A percentile compares a stretch with the other conserved stretches of the same genome.
phyloP scores from a whole-genome alignment of 92 coral and sea anemone genomes.

The Actinernus sp. region DNA sequence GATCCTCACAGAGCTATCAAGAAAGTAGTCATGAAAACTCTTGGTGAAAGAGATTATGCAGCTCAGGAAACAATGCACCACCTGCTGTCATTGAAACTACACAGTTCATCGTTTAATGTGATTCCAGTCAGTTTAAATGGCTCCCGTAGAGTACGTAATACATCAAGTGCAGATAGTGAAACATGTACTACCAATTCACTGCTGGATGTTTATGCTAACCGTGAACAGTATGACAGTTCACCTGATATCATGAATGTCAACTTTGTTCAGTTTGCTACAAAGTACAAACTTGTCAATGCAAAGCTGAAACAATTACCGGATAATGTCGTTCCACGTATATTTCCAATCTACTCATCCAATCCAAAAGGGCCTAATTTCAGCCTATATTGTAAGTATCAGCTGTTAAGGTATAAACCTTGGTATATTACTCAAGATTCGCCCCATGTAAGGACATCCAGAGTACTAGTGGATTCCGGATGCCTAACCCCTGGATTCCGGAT shows the following conservation, averaged over 20 bases:
- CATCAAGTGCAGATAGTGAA: slow-evolving; percentile 1
- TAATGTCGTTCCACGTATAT: slow-evolving; percentile 36
- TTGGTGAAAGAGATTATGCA: slow-evolving; percentile 71
- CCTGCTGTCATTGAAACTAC: slow-evolving; percentile 58
- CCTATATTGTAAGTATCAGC: slow-evolving; percentile 57
- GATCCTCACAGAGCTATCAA: slow-evolving; percentile 49
- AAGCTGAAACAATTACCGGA: slow-evolving; percentile 32
- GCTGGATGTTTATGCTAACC: slow-evolving; percentile 69
- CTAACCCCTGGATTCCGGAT: too few relatives aligned
- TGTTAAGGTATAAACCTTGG: slow-evolving; percentile 57
- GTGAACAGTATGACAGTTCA: slow-evolving; percentile 28
- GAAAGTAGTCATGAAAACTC: slow-evolving; percentile 54
- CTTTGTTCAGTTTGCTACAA: slow-evolving; percentile 54
- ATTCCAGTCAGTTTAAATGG: slow-evolving; percentile 74
- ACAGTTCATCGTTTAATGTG: slow-evolving; percentile 68
- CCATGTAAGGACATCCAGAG: too few relatives aligned
- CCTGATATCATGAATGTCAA: slow-evolving; percentile 9
- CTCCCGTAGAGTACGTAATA: slow-evolving; percentile 44
- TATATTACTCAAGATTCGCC: slow-evolving; percentile 14
- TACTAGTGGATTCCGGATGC: too few relatives aligned
- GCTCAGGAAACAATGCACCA: slow-evolving; percentile 75
- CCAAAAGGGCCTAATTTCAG: slow-evolving; percentile 47
- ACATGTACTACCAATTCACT: slow-evolving; percentile 31
- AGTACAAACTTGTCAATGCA: slow-evolving; percentile 32
- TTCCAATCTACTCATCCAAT: slow-evolving; percentile 54